A percentile compares a stretch with the other conserved stretches of the same genome.
These are phyloP conservation scores for Macroramphosus scolopax DNA, from an alignment of 2,797 vertebrate species.

Conservation along the genomic window DNA sequence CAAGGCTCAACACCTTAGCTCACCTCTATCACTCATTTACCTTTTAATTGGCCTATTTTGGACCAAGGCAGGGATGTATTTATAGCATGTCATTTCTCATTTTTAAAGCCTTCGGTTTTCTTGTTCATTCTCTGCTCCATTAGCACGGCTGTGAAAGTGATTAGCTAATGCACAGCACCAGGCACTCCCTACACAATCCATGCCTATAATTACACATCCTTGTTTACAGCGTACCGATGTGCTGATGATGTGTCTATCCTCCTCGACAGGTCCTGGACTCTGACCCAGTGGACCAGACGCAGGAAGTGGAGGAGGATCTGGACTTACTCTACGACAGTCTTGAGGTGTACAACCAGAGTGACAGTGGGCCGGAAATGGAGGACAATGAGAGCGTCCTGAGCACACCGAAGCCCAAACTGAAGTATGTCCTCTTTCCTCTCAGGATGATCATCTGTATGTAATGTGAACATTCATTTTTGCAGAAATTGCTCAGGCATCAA, in stretches of 20 bases:
- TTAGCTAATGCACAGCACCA: conserved; percentile 30
- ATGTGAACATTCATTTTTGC: not conserved
- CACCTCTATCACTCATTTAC: conserved; percentile 40
- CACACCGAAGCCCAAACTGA: conserved; percentile 83
- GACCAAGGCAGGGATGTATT: conserved; percentile 40
- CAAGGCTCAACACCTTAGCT: conserved; percentile 46
- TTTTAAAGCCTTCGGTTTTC: conserved; percentile 28
- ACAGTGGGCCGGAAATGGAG: conserved; percentile 83
- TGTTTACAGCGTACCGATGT: conserved; percentile 25
- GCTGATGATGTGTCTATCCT: conserved; percentile 25
- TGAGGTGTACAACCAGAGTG: conserved; percentile 83
- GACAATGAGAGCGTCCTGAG: conserved; percentile 82
- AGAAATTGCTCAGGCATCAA: no score
- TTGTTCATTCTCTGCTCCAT: conserved; percentile 32
- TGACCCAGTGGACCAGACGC: conserved; percentile 81
- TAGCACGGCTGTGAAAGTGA: conserved; percentile 40
- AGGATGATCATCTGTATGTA: not conserved
- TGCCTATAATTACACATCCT: conserved; percentile 21
- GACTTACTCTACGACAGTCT: conserved; percentile 82
- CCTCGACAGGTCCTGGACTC: conserved; percentile 78
- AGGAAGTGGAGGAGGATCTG: conserved; percentile 84
- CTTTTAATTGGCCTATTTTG: conserved; percentile 58
- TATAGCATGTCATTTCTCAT: conserved; percentile 30
- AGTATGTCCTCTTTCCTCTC: conserved; percentile 50
- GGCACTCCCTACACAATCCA: conserved; percentile 28